Percentiles rank a stretch among this genome's conserved stretches.
phyloP scores from a whole-genome alignment of 2,113 vertebrate species.

The Oxygymnocypris stewartii region DNA sequence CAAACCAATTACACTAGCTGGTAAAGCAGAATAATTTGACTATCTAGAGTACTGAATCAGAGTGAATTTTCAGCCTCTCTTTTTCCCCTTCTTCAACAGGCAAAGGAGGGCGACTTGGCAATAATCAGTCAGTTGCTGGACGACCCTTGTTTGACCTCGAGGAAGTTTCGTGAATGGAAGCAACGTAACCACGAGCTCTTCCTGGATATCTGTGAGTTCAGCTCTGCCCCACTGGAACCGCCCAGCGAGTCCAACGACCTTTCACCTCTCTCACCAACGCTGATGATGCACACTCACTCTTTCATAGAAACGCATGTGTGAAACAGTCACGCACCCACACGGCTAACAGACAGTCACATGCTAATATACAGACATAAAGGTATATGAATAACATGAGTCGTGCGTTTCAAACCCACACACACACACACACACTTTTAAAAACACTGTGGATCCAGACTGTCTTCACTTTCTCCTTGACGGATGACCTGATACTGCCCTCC shows the following conservation, averaged over 20 bases:
- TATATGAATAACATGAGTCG: background rate
- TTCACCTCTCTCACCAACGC: conserved; percentile 76
- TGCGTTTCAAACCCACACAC: background rate
- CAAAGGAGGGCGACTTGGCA: conserved; percentile 85
- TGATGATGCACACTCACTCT: conserved; percentile 88
- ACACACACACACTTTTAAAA: conserved; percentile 23
- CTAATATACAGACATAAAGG: conserved; percentile 26
- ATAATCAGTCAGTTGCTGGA: conserved; percentile 84
- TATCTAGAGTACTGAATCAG: background rate
- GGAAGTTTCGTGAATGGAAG: conserved; percentile 90
- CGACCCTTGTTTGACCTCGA: conserved; percentile 83
- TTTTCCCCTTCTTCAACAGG: conserved; percentile 67
- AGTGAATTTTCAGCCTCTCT: background rate
- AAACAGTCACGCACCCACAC: conserved; percentile 50
- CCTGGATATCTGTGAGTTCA: conserved; percentile 88
- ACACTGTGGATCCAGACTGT: conserved; percentile 51
- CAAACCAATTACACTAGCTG: background rate
- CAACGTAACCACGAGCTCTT: conserved; percentile 88
- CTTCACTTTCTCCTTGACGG: conserved; percentile 30
- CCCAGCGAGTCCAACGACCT: conserved; percentile 83
- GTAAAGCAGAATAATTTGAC: background rate
- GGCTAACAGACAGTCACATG: background rate
- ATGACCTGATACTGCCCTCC: conserved; percentile 37
- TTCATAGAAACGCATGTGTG: conserved; percentile 90
- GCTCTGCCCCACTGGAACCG: conserved; percentile 66